Evolutionary conservation across 2,113 vertebrate species (phyloP), one percentile per base, ranked within the genome.

Genomic region (Motacilla tschutschensis): DNA sequence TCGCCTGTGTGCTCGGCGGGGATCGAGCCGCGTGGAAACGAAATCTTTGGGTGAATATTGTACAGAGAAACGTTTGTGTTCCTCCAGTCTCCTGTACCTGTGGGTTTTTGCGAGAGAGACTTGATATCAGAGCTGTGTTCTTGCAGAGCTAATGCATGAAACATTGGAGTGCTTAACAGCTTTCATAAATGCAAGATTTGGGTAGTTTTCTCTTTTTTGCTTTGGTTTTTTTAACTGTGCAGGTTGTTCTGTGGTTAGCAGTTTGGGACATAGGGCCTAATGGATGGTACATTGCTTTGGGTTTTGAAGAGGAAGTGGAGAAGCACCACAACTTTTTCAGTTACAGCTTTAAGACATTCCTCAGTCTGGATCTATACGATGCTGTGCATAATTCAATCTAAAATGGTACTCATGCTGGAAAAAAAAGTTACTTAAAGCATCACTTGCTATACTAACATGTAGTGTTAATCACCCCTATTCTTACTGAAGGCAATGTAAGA

Each of bases 231-330:
- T n/a, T 43, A 6, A 43, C 28, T 26, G 15, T 21, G 6, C 12
- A 0, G 20, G 53, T 75, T 24, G 6, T 47, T 83, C 31, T 63
- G 12, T 0, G 0, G 7, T 41, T 81, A 48, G 26, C 24, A 7
- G 24, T 43, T 76, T 26, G 25, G 22, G n/a, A 48, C 0, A 0
- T 24, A 1, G 6, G n/a, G 6, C n/a, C 11, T 35, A 8, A 8
- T 17, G 10, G 12, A 10, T 10, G 59, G 26, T 26, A 0, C 50
- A 2, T 78, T 72, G 25, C 10, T 81, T 78, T 72, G 46, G 6
- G 10, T 14, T 81, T 75, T 86, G 48, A 84, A 69, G 59, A 83
- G 66, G 41, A 81, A 60, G 18, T 28, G 28, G 50, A 75, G 35
- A 54, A 72, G 13, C 46, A 38, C 41, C 14, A 6, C 2, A 6